Evolutionary conservation across 2,113 vertebrate species (phyloP).

Genomic region (Pantherophis guttatus): DNA sequence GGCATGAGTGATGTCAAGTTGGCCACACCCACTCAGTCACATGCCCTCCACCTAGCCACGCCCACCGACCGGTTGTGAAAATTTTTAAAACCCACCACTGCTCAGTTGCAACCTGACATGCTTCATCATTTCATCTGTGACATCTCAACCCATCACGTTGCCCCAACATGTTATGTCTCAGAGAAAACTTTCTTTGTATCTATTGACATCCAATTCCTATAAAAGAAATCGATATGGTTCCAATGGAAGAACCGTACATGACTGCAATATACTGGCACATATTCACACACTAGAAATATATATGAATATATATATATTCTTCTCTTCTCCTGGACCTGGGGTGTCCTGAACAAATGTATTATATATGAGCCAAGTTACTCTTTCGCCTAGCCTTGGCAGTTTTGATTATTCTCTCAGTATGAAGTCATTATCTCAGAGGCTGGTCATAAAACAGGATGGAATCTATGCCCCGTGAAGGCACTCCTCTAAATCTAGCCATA

Average conservation of each 20-base stretch:
- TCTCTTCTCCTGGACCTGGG: conserved; percentile 34
- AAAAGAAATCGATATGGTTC: not conserved
- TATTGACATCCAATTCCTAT: not conserved
- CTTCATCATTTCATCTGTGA: not conserved
- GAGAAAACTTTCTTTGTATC: not conserved
- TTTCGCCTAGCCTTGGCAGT: conserved; percentile 1
- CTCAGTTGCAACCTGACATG: not conserved
- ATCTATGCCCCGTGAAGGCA: conserved; percentile 13
- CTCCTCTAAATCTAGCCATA: conserved; percentile 21
- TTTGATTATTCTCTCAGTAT: not conserved
- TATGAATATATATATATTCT: conserved; percentile 11
- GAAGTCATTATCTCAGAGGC: conserved; percentile 15
- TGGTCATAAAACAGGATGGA: conserved; percentile 23
- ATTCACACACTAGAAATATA: conserved; percentile 3
- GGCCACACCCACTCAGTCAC: no score
- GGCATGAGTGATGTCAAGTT: no score
- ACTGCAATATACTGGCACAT: not conserved
- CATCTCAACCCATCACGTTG: not conserved
- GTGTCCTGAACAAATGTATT: conserved; percentile 36
- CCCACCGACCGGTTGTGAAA: no score
- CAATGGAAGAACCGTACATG: not conserved
- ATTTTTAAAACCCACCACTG: no score
- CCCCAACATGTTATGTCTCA: not conserved
- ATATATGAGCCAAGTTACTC: conserved; percentile 47
- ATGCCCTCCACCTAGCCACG: no score